These are phyloP conservation scores for Bruchidius siliquastri DNA, from an alignment of 2,888 invertebrate genomes.

Conservation along the genomic window DNA sequence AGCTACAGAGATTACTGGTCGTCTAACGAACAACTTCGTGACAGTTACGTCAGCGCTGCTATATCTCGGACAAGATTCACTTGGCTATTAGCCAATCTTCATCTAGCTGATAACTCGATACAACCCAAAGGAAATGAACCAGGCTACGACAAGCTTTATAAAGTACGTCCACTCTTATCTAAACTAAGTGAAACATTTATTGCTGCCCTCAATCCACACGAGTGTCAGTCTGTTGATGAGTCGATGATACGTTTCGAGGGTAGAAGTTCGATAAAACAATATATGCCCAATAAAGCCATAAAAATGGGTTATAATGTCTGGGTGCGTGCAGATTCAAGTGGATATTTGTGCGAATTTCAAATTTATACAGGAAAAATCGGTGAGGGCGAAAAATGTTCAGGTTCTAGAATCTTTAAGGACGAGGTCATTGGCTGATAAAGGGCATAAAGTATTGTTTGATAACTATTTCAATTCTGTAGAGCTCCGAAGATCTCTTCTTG, in stretches of 20 bases:
- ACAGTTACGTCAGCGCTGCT: slow-evolving; percentile 2
- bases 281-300: slow-evolving; percentile 33
- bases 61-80: slow-evolving; percentile 7
- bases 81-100: slow-evolving; percentile 14
- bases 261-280: slow-evolving; percentile 25
- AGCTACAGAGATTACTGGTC: slow-evolving; percentile 10
- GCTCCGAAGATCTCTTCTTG: slow-evolving; percentile 6
- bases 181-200: slow-evolving; percentile 4
- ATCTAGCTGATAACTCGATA: slow-evolving; percentile 19
- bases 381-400: slow-evolving; percentile 17
- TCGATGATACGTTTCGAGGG: slow-evolving; percentile 26
- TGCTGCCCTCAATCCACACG: neutral
- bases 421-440: slow-evolving; percentile 13
- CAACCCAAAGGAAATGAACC: slow-evolving; percentile 7
- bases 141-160: slow-evolving; percentile 17
- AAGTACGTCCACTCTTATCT: slow-evolving; percentile 12
- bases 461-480: slow-evolving; percentile 22
- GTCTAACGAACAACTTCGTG: slow-evolving; percentile 9
- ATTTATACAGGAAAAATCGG: slow-evolving; percentile 26
- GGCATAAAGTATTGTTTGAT: slow-evolving; percentile 14
- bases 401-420: slow-evolving; percentile 17
- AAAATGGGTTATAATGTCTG: slow-evolving; percentile 34
- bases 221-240: slow-evolving; percentile 19
- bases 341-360: slow-evolving; percentile 22
- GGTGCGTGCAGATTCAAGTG: slow-evolving; percentile 18